A percentile compares a stretch with the other conserved stretches of the same genome.
Conservation (phyloP, 2,797 vertebrate genomes). For the Coreius guichenoti region DNA sequence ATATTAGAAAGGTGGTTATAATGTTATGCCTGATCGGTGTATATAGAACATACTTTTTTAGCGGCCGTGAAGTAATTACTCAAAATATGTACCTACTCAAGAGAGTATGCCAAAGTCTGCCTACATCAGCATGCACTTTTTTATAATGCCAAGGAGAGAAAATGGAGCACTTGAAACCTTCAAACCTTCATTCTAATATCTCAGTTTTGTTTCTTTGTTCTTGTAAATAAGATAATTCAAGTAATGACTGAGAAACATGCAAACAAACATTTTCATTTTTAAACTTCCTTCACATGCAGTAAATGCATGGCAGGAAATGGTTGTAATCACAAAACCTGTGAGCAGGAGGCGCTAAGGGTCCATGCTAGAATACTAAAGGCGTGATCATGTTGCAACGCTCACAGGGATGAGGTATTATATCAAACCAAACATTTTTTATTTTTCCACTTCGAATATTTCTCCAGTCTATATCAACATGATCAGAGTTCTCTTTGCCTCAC, state of each 20-base stretch:
- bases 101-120: no score
- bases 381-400: background rate
- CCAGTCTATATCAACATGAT: slow-evolving; percentile 18
- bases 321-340: background rate
- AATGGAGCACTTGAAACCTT: background rate
- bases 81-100: no score
- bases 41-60: no score
- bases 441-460: background rate
- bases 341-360: background rate
- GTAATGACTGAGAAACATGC: background rate
- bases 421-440: background rate
- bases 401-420: background rate
- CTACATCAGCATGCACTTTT: no score
- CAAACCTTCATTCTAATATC: background rate
- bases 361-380: background rate
- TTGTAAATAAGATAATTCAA: background rate
- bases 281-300: background rate
- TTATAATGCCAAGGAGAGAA: background rate
- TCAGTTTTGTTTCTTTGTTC: background rate
- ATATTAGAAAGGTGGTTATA: no score
- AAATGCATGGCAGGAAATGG: background rate
- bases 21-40: no score
- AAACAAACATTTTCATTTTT: background rate
- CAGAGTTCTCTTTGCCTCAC: background rate
- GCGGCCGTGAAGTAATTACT: no score